These are phyloP conservation scores for Muscicapa striata DNA, from an alignment of 2,797 vertebrate genomes.

Conservation along the genomic window DNA sequence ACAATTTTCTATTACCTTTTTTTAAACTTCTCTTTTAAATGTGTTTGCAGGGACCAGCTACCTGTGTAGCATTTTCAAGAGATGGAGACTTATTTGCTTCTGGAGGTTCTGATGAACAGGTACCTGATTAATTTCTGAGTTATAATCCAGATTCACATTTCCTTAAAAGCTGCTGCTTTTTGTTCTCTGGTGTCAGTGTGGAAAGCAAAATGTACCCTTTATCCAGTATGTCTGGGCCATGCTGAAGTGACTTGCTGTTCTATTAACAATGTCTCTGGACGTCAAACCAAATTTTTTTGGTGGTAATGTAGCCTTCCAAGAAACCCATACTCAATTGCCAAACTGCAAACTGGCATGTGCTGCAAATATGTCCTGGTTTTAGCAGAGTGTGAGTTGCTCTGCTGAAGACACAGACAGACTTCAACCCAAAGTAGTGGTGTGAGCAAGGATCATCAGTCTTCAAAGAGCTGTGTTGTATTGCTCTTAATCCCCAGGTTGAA, in stretches of 20 bases:
- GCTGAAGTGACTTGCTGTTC: background rate
- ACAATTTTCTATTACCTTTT: background rate
- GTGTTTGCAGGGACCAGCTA: slow-evolving; percentile 85
- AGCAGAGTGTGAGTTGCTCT: background rate
- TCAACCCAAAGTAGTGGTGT: background rate
- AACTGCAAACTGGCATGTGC: background rate
- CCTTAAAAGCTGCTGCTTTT: background rate
- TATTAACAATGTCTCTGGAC: background rate
- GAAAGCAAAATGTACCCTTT: background rate
- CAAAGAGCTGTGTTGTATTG: background rate
- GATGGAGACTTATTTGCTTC: slow-evolving; percentile 90
- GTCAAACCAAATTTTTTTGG: background rate
- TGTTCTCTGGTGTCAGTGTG: background rate
- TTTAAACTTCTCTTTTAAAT: background rate
- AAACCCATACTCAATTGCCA: background rate
- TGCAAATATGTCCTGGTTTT: background rate
- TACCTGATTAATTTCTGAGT: slow-evolving; percentile 50
- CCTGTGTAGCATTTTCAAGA: slow-evolving; percentile 88
- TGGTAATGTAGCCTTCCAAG: background rate
- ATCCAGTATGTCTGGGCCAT: background rate
- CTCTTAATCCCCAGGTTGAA: background rate
- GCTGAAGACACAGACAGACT: background rate
- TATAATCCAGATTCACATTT: background rate
- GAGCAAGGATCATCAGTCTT: background rate
- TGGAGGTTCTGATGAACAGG: slow-evolving; percentile 94